Evolutionary conservation across 2,888 invertebrate genomes (phyloP), one percentile per base, ranked within the genome.

Genomic region (Nemapogon koenigi): DNA sequence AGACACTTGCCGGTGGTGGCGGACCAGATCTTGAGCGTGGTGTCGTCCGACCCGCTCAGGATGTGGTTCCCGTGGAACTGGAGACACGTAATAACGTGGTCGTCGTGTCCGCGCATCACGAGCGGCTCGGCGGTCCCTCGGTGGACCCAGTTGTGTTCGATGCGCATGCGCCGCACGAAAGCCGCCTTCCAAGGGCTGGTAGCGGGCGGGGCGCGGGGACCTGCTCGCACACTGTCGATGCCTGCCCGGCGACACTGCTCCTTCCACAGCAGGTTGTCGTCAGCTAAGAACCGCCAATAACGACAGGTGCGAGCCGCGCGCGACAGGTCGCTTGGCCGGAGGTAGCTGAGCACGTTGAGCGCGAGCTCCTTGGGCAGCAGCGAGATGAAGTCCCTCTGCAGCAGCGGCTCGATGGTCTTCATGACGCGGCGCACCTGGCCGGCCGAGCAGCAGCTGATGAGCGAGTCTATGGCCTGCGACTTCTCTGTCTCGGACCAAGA

Each of bases 71-170:
- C 91, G 46, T 87, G 89, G 64, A 94, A 93, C 63, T 95, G 94
- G 38, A 96, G 81, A 61, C 95, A 95, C 1, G 95, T 96, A 44
- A 96, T 96, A 26, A 96, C 95, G 63, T 95, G 94, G 63, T 95
- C 94, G 59, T 95, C 94, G 57, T 95, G 94, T 6, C 94, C 94
- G 62, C 91, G 91, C 37, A 95, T 71, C 51, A 90, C 84, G 78
- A 90, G 88, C 1, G 88, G 86, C 30, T 84, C 81, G 38, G 84
- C 73, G 43, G 86, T 87, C n/a, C 85, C 87, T 38, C 87, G 85
- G n/a, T 84, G 83, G 43, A 91, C 81, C 95, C 95, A 95, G 64
- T 95, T 94, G n/a, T 84, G 89, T 87, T 68, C 90, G 90, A 42
- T 94, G 91, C 48, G 88, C 86, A 54, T 91, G 89, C 55, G 91